A percentile compares a stretch with the other conserved stretches of the same genome.
Conservation (phyloP, 2,888 invertebrate species). For the Cosmopolites sordidus region DNA sequence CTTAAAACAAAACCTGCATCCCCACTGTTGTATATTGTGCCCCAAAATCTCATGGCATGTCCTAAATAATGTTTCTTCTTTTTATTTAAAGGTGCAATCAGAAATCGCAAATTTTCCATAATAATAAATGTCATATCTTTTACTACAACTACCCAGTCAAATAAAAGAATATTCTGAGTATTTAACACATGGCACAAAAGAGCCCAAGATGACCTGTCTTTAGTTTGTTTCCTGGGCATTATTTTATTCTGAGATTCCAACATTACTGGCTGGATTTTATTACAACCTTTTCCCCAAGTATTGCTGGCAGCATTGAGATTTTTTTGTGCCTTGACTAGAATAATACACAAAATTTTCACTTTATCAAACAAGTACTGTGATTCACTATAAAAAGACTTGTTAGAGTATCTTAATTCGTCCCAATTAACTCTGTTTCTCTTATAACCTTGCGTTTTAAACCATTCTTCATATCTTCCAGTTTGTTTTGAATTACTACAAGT, state of each 20-base stretch:
- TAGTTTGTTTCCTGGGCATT: conserved; percentile 34
- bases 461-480: conserved; percentile 30
- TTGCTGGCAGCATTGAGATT: conserved; percentile 42
- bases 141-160: conserved; percentile 55
- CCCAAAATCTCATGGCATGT: conserved; percentile 54
- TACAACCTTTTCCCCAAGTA: conserved; percentile 46
- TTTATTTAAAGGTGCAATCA: conserved; percentile 49
- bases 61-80: conserved; percentile 53
- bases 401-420: conserved; percentile 38
- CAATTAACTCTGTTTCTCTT: conserved; percentile 28
- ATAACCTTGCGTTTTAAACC: conserved; percentile 33
- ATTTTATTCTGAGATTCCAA: conserved; percentile 31
- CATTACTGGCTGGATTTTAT: conserved; percentile 35
- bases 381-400: conserved; percentile 33
- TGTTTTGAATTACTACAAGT: conserved; percentile 20
- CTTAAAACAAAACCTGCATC: conserved; percentile 57
- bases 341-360: conserved; percentile 49
- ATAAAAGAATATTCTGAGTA: conserved; percentile 27
- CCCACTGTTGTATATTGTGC: conserved; percentile 52
- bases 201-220: conserved; percentile 41
- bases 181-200: conserved; percentile 39
- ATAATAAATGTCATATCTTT: conserved; percentile 55
- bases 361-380: conserved; percentile 39
- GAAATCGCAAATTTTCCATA: conserved; percentile 54
- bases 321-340: conserved; percentile 48